Evolutionary conservation across 2,888 invertebrate species (phyloP), one percentile per base, ranked within the genome.

Genomic region (Euplagia quadripunctaria): DNA sequence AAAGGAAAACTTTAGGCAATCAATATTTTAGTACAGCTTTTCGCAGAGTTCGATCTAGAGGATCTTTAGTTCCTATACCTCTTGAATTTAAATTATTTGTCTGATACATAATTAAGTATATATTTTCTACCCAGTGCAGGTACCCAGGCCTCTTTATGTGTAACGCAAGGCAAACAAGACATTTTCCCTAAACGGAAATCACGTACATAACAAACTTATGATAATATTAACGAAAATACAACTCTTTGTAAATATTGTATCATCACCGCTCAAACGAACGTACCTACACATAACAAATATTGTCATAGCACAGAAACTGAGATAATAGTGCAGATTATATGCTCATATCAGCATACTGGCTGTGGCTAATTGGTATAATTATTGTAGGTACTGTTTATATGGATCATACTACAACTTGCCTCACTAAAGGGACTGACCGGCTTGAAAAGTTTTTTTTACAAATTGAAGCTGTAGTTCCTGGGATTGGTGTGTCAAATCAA

Each of bases 221-320:
- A 68, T 31, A 68, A 16, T 58, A 46, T 61, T 68, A 68, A 46
- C 68, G 42, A 68, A 55, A 42, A 55, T 55, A 68, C 42, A 42
- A 61, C 68, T 68, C 68, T 58, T 58, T 31, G 68, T 31, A 58
- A 68, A 68, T 31, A 58, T 1, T 58, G 68, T 68, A 68, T 68
- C 68, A 68, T 46, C 68, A 52, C 68, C n/a, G 55, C 6, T 55
- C 55, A 68, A 55, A 68, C 55, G 55, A 51, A 51, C 43, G 55
- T 12, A 42, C 16, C 42, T 43, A 55, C 55, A 41, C 52, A 46
- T 16, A 46, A 61, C 61, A 46, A 68, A 68, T 68, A 68, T 68
- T 68, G 61, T 58, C 16, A 42, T 68, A 68, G 31, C 68, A 68
- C 68, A 55, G 68, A 68, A 68, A 55, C 43, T 31, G 17, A 66